A percentile compares a stretch with the other conserved stretches of the same genome.
phyloP scores from a whole-genome alignment of 1,140 invertebrate genomes.

The Lethrus apterus region DNA sequence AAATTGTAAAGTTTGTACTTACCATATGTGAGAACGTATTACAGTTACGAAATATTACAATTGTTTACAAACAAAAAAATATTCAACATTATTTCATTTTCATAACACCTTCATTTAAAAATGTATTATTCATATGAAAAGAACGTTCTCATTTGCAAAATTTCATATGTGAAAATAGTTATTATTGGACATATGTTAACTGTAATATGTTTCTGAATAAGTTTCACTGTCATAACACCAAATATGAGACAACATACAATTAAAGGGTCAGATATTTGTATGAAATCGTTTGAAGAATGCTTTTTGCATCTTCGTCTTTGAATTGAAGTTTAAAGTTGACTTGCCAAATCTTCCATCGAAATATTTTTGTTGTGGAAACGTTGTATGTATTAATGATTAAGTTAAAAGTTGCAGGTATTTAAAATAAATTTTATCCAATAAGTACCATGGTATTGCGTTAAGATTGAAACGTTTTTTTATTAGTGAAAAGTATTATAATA shows the following conservation, averaged over 20 bases:
- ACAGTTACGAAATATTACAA: no score
- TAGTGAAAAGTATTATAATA: conserved; percentile 41
- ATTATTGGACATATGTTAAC: no score
- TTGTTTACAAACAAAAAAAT: no score
- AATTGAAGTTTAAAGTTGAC: conserved; percentile 4
- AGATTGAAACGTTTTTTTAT: conserved; percentile 39
- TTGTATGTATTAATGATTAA: conserved; percentile 26
- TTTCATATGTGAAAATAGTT: no score
- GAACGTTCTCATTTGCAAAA: no score
- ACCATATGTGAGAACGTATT: no score
- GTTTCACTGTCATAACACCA: conserved; percentile 22
- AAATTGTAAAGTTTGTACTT: no score
- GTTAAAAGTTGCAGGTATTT: conserved; percentile 33
- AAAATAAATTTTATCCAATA: conserved; percentile 32
- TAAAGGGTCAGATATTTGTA: conserved; percentile 30
- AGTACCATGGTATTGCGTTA: conserved; percentile 34
- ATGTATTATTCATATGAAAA: no score
- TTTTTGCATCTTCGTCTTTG: not conserved
- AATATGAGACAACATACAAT: no score
- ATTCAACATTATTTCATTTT: no score
- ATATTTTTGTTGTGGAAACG: conserved; percentile 35
- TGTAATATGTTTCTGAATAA: conserved; percentile 14
- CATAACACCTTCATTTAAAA: no score
- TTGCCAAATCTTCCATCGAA: conserved; percentile 27
- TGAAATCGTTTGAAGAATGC: not conserved